Base-by-base conservation (phyloP, 2,113 vertebrate species). In the Puma concolor region DNA sequence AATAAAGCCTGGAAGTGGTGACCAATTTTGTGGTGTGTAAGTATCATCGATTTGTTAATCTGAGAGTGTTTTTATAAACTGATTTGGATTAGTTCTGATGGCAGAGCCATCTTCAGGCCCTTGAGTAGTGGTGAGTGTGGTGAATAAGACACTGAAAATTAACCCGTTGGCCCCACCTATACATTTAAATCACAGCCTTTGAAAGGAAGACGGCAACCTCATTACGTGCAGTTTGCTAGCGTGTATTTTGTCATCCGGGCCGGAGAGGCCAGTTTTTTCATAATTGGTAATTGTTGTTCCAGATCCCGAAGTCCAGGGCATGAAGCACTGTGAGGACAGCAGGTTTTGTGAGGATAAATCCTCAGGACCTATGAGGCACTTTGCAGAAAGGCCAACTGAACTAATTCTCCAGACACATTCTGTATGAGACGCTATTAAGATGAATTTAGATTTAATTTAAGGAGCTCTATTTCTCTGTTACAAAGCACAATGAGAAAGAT, bases 21-120 rank as follows among this genome's bases (percentile, higher is more conserved):
- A 96, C 94, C 96, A 96, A 98, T 99, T 98, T 97, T 27, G 48
- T 98, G 97, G 92, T 90, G 95, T 97, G 85, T 98, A 98, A 98
- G 98, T 95, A 95, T 88, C 98, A 98, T 98, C 97, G 98, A 98
- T 98, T 98, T 98, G 96, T 98, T 98, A 97, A 98, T 98, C 98
- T 97, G 98, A 95, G 95, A 1, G 92, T 95, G 97, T 95, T 98
- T 98, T 97, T 92, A 95, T 97, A 96, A 98, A 96, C 93, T 95
- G 95, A 33, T 97, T 97, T 96, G 98, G 98, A 98, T 98, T 98
- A 98, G 93, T 93, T 97, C 90, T 98, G 94, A 91, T 92, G 91
- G 74, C 86, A 38, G 89, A 91, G 85, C 95, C 94, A 60, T 94
- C 98, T 74, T 29, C 87, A 83, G 95, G 92, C 44, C 27, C 95